These are phyloP conservation scores for Dermatemys mawii DNA, from an alignment of 2,113 vertebrate species.

Conservation along the genomic window DNA sequence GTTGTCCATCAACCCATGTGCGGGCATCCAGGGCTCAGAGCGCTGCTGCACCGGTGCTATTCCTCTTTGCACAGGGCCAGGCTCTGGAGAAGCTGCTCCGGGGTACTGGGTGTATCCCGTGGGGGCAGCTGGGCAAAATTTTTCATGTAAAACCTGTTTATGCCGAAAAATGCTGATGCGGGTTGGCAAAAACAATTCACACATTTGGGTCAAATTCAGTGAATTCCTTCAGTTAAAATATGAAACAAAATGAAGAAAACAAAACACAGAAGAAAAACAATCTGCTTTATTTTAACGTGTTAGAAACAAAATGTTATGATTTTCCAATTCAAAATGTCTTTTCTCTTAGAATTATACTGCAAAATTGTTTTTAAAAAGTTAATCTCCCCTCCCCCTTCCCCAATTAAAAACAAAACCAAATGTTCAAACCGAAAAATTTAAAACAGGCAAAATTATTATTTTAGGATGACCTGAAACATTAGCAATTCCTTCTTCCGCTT, in stretches of 20 bases:
- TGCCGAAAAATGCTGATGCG: not conserved
- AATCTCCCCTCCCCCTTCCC: too few relatives aligned
- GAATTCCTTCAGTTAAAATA: not conserved
- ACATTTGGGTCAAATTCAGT: not conserved
- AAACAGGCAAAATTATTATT: too few relatives aligned
- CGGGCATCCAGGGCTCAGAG: not conserved
- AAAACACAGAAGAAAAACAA: not conserved
- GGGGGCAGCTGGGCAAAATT: not conserved
- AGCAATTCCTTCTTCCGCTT: not conserved
- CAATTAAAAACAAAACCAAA: not conserved
- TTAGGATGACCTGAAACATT: not conserved
- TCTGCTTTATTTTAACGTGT: not conserved
- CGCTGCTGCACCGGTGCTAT: not conserved
- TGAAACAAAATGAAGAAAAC: too few relatives aligned
- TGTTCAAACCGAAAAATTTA: too few relatives aligned
- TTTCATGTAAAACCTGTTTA: not conserved
- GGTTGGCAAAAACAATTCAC: not conserved
- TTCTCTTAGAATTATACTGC: not conserved
- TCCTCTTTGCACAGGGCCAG: not conserved
- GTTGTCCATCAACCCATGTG: not conserved
- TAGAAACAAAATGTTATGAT: not conserved
- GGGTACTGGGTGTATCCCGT: not conserved
- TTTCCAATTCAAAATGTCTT: not conserved
- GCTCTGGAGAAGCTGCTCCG: not conserved
- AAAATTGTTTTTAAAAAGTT: not conserved